Evolutionary conservation across 2,888 invertebrate genomes (phyloP).

Genomic region (Carcina quercana): DNA sequence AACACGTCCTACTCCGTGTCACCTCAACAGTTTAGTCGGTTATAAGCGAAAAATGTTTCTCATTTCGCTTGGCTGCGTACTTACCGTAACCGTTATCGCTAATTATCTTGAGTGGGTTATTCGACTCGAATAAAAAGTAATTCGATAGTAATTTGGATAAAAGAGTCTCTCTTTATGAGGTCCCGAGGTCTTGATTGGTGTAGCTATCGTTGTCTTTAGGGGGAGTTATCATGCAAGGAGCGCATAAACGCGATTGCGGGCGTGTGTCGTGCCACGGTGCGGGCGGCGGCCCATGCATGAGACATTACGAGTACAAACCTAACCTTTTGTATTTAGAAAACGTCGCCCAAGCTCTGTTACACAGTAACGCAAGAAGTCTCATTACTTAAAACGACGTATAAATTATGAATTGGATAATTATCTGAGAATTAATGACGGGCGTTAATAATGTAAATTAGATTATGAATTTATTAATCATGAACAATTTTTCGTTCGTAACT

Average conservation of each 20-base stretch:
- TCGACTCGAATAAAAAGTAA: conserved; percentile 51
- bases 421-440: conserved; percentile 33
- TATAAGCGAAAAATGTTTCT: conserved; percentile 26
- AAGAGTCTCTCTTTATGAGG: conserved; percentile 50
- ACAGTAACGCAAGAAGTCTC: background rate
- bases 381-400: conserved; percentile 21
- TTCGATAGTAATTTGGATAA: conserved; percentile 56
- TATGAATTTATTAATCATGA: conserved; percentile 52
- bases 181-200: conserved; percentile 43
- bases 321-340: too few relatives aligned
- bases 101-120: conserved; percentile 53
- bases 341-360: too few relatives aligned
- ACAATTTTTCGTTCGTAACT: conserved; percentile 64
- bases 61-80: conserved; percentile 23
- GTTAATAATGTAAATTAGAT: conserved; percentile 46
- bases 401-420: conserved; percentile 37
- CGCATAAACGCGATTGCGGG: conserved; percentile 47
- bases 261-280: conserved; percentile 40
- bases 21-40: conserved; percentile 49
- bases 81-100: conserved; percentile 38
- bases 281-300: too few relatives aligned
- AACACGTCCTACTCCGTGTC: conserved; percentile 46
- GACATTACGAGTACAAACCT: too few relatives aligned
- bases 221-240: conserved; percentile 53
- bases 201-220: conserved; percentile 44